Evolutionary conservation across 2,113 vertebrate species (phyloP), one percentile per base, ranked within the genome.

Genomic region (Malurus cyaneus): DNA sequence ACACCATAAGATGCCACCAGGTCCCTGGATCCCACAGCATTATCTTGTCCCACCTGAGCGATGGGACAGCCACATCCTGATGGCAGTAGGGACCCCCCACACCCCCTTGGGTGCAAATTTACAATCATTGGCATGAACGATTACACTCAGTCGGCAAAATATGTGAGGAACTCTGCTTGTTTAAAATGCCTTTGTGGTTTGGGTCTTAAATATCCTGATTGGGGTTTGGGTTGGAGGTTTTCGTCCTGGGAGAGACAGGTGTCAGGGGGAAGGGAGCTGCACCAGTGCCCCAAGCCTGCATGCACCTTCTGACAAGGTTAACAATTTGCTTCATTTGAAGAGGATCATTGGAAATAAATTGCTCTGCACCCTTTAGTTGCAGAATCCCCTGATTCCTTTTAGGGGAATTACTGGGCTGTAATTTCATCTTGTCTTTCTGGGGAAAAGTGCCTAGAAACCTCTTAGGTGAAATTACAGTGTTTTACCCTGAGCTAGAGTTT

Each of bases 261-360:
- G 0, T 28, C 2, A 39, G 93, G 61, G 80, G 87, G 77, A 78
- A 74, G 87, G 92, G 95, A 94, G 85, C 66, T 1, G 18, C 1
- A 8, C 20, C 1, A 11, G 74, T 91, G 83, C 94, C 91, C 88
- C 1, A 2, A 78, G 77, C 84, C 88, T 74, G 50, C 6, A 1
- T 80, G 89, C 14, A 42, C 87, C 56, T 94, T 36, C 89, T 95
- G 93, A 96, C 96, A 94, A 77, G 84, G 91, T 93, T 95, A 94
- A 96, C 89, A 94, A 96, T 94, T 92, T 86, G 82, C 88, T 94
- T 95, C 83, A 91, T 96, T 96, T 94, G 85, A 76, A 64, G 86
- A 89, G 71, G 80, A 94, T 94, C 76, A 44, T 79, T 73, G 80
- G 67, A 91, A 97, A 96, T 85, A 89, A 96, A 95, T 94, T 53